Evolutionary conservation across 1,140 invertebrate genomes (phyloP), one percentile per base, ranked within the genome.

Genomic region (Pygmarrhopalites habei): DNA sequence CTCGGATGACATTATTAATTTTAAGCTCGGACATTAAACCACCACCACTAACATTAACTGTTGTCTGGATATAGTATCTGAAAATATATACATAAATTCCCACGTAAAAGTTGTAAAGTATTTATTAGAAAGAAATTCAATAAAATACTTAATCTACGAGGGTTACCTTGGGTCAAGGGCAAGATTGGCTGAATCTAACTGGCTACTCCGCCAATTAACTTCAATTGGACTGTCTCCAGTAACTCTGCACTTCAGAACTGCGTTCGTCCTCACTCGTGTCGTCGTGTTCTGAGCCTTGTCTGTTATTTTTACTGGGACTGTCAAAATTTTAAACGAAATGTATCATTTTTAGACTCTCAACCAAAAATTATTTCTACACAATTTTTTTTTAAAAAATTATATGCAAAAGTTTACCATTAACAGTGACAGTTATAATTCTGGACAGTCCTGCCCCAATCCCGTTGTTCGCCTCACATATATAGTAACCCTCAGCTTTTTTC

Each of bases 401-500:
- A n/a, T 15, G 5, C 32, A 35, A 15, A 35, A 35, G 68, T 75
- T 75, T 75, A 82, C 81, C 79, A 64, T 81, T 77, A 7, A 83
- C 80, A 10, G 73, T 74, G 7, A 83, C 73, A 53, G 72, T 73
- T 15, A 82, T 73, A n/a, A 81, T 75, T 74, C 81, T 81, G 67
- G 81, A 82, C 57, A 83, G 74, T 0, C 77, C 79, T 29, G 76
- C 74, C 15, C 79, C 79, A 28, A 83, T 78, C 3, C 77, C 76
- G 68, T 83, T 83, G 60, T 74, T 74, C 0, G 81, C 79, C 65
- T 81, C 78, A 71, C 82, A 83, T 25, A 82, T 70, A 72, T 82
- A 83, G 59, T 76, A 75, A 1, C 81, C 81, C 61, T 80, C 75
- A 72, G 83, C 53, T 47, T 66, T 64, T 72, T 78, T 70, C 51